These are phyloP conservation scores for Coelogynopora nodosa DNA, from an alignment of 2,888 invertebrate genomes.

Conservation along the genomic window DNA sequence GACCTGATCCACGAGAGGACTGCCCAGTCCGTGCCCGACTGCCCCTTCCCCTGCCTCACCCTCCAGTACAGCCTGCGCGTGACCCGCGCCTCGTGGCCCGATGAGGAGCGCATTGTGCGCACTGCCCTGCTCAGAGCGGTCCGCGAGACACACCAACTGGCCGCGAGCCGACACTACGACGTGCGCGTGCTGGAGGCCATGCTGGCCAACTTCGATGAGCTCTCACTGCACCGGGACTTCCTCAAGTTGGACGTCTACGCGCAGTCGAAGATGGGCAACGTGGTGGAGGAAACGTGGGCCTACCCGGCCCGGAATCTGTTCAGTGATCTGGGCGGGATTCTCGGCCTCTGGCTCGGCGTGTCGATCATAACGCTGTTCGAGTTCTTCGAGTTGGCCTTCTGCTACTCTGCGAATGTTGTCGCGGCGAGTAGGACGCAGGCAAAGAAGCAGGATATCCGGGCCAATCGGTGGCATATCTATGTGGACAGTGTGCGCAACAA, in stretches of 20 bases:
- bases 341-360: constrained; percentile 37
- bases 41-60: constrained; percentile 18
- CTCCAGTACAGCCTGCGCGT: background rate
- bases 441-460: background rate
- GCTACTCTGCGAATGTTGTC: background rate
- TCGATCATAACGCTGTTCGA: constrained; percentile 30
- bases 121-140: background rate
- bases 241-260: constrained; percentile 35
- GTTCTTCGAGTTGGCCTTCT: constrained; percentile 34
- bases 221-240: background rate
- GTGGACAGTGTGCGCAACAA: background rate
- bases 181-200: background rate
- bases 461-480: background rate
- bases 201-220: background rate
- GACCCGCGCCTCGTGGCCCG: constrained; percentile 73
- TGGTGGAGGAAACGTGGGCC: constrained; percentile 38
- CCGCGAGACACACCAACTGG: background rate
- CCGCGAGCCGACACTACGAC: background rate
- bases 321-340: constrained; percentile 36
- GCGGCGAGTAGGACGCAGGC: background rate
- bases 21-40: background rate
- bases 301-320: constrained; percentile 33
- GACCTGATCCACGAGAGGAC: constrained; percentile 26
- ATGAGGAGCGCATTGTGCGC: background rate
- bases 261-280: constrained; percentile 33